Evolutionary conservation across 2,797 vertebrate genomes (phyloP), one percentile per base, ranked within the genome.

Genomic region (Cuculus canorus): DNA sequence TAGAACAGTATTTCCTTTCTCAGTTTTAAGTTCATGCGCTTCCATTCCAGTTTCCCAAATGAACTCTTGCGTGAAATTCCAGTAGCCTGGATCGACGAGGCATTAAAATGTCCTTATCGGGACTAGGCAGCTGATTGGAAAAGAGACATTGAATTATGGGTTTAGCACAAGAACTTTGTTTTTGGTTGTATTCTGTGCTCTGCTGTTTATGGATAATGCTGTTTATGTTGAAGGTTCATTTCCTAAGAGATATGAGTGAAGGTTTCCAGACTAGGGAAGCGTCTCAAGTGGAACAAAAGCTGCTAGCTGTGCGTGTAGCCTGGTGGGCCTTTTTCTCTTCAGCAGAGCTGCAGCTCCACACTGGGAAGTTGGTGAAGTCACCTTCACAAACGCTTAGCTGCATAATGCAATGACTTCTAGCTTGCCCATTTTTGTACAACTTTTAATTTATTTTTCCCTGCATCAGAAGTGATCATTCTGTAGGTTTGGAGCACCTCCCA

Each of bases 1-100:
- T 63, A 70, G 24, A 65, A 39, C 69, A 84, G 32, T 37, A 70
- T 94, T 95, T 93, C 52, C 66, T 92, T 82, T 92, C 64, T 75
- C 77, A 57, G 47, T 43, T 88, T 2, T 52, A 33, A 77, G 73
- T 84, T 79, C 65, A 16, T 81, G 33, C 2, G 0, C 35, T 76
- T 70, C 48, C 0, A 6, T 83, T 95, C 25, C 28, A 48, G 35
- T 82, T 92, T 72, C 78, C 81, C 70, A 37, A 64, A 71, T 43
- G 66, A 72, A 72, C 16, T 84, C 56, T 82, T 79, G 48, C 43
- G 12, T 83, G 57, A 78, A 71, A 83, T 92, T 72, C 76, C 82
- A 32, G 59, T 65, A 69, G 45, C 82, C 45, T 2, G 1, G 65
- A 81, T 92, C 69, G 64, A 25, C 65, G 69, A 64, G 45, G 82